Evolutionary conservation across 1,140 invertebrate species (phyloP).

Genomic region (Teleogryllus occipitalis): DNA sequence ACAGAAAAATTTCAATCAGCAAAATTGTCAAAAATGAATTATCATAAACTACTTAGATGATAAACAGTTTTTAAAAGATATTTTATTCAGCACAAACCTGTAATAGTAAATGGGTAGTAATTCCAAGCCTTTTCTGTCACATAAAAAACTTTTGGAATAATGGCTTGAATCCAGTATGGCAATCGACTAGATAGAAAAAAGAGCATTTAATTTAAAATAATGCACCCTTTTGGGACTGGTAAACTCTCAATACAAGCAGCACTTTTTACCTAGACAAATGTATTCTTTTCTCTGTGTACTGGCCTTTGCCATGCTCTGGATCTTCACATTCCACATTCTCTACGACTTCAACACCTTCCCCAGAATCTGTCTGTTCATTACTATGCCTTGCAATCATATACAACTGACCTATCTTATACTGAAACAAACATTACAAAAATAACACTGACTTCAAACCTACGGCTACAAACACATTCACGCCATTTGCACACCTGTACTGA

Average conservation of each 20-base stretch:
- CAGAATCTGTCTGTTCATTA: constrained; percentile 78
- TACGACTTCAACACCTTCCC: constrained; percentile 87
- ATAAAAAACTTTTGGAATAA: constrained; percentile 86
- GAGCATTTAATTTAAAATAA: not conserved
- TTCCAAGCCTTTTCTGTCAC: constrained; percentile 92
- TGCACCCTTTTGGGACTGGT: not conserved
- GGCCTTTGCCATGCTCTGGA: constrained; percentile 69
- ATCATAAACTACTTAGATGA: not conserved
- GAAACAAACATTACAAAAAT: constrained; percentile 20
- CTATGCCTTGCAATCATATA: constrained; percentile 94
- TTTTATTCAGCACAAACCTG: constrained; percentile 48
- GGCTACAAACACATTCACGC: constrained; percentile 9
- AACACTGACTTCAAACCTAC: constrained; percentile 15
- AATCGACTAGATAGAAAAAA: constrained; percentile 59
- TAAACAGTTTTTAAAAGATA: not conserved
- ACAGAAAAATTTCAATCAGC: not conserved
- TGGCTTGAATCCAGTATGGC: constrained; percentile 79
- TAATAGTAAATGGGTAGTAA: constrained; percentile 87
- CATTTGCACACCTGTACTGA: constrained; percentile 24
- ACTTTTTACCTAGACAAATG: constrained; percentile 70
- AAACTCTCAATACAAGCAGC: not conserved
- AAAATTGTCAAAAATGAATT: not conserved
- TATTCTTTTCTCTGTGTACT: constrained; percentile 86
- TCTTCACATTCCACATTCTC: constrained; percentile 74
- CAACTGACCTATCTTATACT: constrained; percentile 87